A percentile compares a stretch with the other conserved stretches of the same genome.
Evolutionary conservation across 2,113 vertebrate species (phyloP).

Genomic region (Danionella cerebrum): DNA sequence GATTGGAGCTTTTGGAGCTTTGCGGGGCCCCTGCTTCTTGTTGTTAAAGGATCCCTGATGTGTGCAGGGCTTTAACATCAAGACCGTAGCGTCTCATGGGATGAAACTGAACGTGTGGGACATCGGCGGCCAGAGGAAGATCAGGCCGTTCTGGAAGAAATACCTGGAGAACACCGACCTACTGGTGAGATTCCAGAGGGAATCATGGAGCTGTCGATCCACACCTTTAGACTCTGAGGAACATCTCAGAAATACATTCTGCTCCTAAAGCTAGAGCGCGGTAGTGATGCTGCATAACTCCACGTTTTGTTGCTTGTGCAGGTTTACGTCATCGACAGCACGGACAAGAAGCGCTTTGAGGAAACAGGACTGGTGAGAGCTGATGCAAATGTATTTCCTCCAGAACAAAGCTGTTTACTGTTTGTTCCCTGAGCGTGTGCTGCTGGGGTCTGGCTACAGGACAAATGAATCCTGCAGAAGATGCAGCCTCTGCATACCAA

Average conservation of each 20-base stretch:
- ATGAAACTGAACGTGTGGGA: constrained; percentile 82
- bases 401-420: not conserved
- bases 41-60: no score
- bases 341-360: constrained; percentile 64
- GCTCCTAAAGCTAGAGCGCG: no score
- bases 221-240: no score
- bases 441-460: constrained; percentile 55
- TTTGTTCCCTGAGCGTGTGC: constrained; percentile 43
- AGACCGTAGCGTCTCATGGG: constrained; percentile 75
- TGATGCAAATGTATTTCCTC: not conserved
- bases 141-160: constrained; percentile 77
- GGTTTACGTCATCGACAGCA: constrained; percentile 66
- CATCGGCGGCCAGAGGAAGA: constrained; percentile 77
- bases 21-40: not conserved
- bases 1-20: no score
- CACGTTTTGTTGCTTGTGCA: not conserved
- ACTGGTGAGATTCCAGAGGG: constrained; percentile 76
- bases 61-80: constrained; percentile 81
- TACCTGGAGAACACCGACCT: constrained; percentile 78
- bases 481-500: no score
- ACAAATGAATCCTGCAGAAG: no score
- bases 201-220: no score
- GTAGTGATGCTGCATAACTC: no score
- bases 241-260: no score
- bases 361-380: constrained; percentile 61